Evolutionary conservation across 2,797 vertebrate genomes (phyloP), one percentile per base, ranked within the genome.

Genomic region (Channa striata): DNA sequence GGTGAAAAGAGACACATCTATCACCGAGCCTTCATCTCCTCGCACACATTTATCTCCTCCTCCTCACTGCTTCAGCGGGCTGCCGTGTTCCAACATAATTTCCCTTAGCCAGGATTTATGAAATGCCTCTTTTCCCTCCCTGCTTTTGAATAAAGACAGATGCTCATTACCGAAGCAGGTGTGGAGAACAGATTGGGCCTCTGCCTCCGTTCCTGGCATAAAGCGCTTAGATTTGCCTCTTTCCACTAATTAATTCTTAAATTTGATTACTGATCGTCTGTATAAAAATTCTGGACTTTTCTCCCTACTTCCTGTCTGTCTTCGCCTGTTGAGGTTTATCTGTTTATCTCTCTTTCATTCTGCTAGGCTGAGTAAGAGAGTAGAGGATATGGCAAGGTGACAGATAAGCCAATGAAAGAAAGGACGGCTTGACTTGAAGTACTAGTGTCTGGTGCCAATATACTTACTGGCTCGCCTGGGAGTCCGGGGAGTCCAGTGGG

Each of bases 401-500:
- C 70, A 78, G 81, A 81, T 81, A 83, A 83, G 60, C 76, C 58
- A 69, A 70, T 25, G 58, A 77, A 66, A 69, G 72, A 74, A 68
- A 77, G 65, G 58, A 72, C 65, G 34, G 46, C 74, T 87, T 87
- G 78, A 91, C 84, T 78, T 81, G 62, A 82, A 78, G 85, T 60
- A 74, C 60, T 65, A 3, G 37, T 39, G 65, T 74, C 73, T 64
- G 46, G 52, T 48, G 81, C 66, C 63, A 82, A 70, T 72, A 58
- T 81, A 94, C 96, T 82, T 96, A 97, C 97, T 70, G 84, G 83
- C 87, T 96, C 95, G 93, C 97, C 97, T 54, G 95, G 92, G 53
- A 92, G 83, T 85, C 97, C 97, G 71, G 90, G 92, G 72, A 93
- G 94, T 78, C 97, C 97, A 0, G 73, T 68, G 53, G 94, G 81